A percentile compares a stretch with the other conserved stretches of the same genome.
These are phyloP conservation scores for Blastomussa wellsi DNA, from an alignment of 92 coral and sea anemone species.

Conservation along the genomic window DNA sequence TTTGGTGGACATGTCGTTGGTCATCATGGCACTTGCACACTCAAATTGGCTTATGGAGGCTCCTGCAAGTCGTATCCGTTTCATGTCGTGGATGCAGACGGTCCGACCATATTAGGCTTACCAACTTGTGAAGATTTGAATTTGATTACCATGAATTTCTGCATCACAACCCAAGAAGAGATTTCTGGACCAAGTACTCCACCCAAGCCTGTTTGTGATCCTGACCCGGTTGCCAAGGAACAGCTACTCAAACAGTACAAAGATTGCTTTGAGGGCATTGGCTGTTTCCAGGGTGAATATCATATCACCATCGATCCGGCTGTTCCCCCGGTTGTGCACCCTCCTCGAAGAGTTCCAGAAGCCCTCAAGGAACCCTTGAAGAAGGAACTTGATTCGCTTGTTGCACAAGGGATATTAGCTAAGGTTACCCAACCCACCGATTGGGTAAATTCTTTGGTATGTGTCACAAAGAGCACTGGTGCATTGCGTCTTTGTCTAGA, in stretches of 20 bases:
- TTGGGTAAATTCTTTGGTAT: conserved; percentile 71
- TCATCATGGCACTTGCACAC: conserved; percentile 61
- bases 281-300: conserved; percentile 64
- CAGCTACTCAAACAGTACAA: conserved; percentile 46
- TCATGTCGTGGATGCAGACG: conserved; percentile 61
- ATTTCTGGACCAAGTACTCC: not conserved
- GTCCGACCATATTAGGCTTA: conserved; percentile 67
- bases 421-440: conserved; percentile 65
- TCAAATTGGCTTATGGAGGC: conserved; percentile 51
- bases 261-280: conserved; percentile 58
- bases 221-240: conserved; percentile 58
- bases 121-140: conserved; percentile 62
- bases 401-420: conserved; percentile 62
- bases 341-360: conserved; percentile 67
- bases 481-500: conserved; percentile 62
- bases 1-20: conserved; percentile 56
- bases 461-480: conserved; percentile 66
- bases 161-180: conserved; percentile 37
- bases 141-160: conserved; percentile 59
- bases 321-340: conserved; percentile 61
- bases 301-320: conserved; percentile 66
- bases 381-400: conserved; percentile 63
- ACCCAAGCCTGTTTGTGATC: conserved; percentile 17
- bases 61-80: conserved; percentile 52
- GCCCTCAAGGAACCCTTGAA: conserved; percentile 72